phyloP scores from a whole-genome alignment of 2,797 vertebrate genomes.

The Lutjanus campechanus region DNA sequence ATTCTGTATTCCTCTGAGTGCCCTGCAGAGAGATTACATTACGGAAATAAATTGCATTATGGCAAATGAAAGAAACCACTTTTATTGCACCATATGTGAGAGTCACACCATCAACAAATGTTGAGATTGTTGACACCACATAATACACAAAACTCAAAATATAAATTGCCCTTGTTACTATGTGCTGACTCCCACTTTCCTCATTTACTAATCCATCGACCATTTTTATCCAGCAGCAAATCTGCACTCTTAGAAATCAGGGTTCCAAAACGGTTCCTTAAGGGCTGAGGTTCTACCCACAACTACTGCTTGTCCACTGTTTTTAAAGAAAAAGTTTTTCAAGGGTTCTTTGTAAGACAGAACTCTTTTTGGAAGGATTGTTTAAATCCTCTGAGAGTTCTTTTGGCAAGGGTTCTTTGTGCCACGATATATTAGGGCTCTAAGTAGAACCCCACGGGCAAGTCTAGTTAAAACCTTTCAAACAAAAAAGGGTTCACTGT shows the following conservation, averaged over 20 bases:
- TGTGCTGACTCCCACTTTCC: constrained; percentile 22
- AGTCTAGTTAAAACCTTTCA: too few relatives aligned
- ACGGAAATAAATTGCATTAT: constrained; percentile 54
- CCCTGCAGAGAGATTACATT: constrained; percentile 43
- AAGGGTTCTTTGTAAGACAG: too few relatives aligned
- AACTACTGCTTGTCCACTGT: too few relatives aligned
- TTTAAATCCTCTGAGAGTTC: too few relatives aligned
- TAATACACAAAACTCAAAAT: constrained; percentile 15
- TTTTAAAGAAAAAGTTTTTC: too few relatives aligned
- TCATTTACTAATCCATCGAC: constrained; percentile 32
- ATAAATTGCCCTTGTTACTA: constrained; percentile 23
- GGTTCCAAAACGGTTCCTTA: too few relatives aligned
- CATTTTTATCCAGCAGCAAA: constrained; percentile 13
- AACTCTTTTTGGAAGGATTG: too few relatives aligned
- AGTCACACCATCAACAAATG: constrained; percentile 16
- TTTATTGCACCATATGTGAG: constrained; percentile 20
- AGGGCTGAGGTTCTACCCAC: too few relatives aligned
- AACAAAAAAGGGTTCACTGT: too few relatives aligned
- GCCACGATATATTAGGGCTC: too few relatives aligned
- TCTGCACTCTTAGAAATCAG: background rate
- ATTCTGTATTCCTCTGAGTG: constrained; percentile 43
- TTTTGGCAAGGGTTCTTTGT: too few relatives aligned
- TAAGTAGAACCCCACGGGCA: too few relatives aligned
- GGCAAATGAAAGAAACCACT: constrained; percentile 34
- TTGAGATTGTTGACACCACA: constrained; percentile 6